Evolutionary conservation across 1,140 invertebrate species (phyloP), one percentile per base, ranked within the genome.

Genomic region (Ceratitis capitata): DNA sequence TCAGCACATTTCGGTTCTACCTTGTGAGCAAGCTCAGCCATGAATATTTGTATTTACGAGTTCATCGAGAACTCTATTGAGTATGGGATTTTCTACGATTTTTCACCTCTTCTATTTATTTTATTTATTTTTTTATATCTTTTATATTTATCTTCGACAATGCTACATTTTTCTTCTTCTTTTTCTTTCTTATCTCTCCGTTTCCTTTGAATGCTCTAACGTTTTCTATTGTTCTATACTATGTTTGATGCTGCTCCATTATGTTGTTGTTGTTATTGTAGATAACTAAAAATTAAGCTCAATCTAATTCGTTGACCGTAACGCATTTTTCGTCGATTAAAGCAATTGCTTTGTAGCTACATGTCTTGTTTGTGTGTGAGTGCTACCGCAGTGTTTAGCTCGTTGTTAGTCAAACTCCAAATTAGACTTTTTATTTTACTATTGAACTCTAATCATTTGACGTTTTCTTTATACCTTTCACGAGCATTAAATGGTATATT

Each of bases 221-320:
- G 69, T 39, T 39, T 32, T 5, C 14, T 39, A 32, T 32, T 64
- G 23, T 26, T 10, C 56, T n/a, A 56, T 56, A n/a, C 51, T 56
- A 56, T 12, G 58, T 26, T 26, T 64, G 29, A 0, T n/a, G 64
- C 19, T 32, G 14, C 16, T 35, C 26, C 7, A 39, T 45, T 45
- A 5, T 23, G 32, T 78, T 9, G 39, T 23, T 74, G 29, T 32
- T 78, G 16, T 45, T 14, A 32, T 39, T 78, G 69, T 26, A 78
- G 69, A 78, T 78, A 78, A 78, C 69, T 78, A 39, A 78, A 78
- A 78, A 78, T 78, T 78, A 78, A 45, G 69, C 45, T 78, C 69
- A 47, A 45, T 78, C 69, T 78, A 78, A 78, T 78, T 78, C 69
- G 35, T 78, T 78, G 69, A 78, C 69, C 69, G 69, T 78, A 78